phyloP scores from a whole-genome alignment of 2,888 invertebrate genomes.

The Noctua janthe region DNA sequence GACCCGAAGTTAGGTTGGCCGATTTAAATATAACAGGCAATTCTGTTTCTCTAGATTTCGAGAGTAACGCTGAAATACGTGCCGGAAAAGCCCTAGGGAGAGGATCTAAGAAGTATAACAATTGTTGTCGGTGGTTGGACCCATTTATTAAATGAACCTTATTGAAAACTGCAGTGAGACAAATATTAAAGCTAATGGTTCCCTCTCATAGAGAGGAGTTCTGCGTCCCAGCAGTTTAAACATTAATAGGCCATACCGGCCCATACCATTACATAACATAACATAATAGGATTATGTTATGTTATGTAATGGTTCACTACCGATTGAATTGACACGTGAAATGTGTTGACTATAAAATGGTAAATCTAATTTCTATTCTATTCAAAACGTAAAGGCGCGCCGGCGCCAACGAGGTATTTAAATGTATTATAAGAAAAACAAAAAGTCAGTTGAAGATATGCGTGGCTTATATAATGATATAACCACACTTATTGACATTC shows the following conservation, averaged over 20 bases:
- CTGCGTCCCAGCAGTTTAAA: no score
- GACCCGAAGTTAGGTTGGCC: neutral
- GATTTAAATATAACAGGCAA: neutral
- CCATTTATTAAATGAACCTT: neutral
- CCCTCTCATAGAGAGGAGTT: no score
- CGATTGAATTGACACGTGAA: neutral
- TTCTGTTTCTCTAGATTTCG: neutral
- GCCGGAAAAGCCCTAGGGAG: neutral
- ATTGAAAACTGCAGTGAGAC: neutral
- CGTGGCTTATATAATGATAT: neutral
- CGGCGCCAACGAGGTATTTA: slow-evolving; percentile 1
- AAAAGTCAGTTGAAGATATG: neutral
- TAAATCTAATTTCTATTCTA: neutral
- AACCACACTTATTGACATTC: slow-evolving; percentile 39
- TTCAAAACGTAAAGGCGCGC: neutral
- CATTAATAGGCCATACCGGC: no score
- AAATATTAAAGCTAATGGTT: neutral
- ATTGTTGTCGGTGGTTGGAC: neutral
- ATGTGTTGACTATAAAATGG: neutral
- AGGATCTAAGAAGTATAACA: neutral
- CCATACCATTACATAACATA: no score
- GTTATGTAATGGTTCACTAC: no score
- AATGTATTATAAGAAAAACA: neutral
- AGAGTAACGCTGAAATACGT: neutral
- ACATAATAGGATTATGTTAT: no score